Conservation (phyloP, 1,140 invertebrate genomes). For the Saxidomus purpurata region DNA sequence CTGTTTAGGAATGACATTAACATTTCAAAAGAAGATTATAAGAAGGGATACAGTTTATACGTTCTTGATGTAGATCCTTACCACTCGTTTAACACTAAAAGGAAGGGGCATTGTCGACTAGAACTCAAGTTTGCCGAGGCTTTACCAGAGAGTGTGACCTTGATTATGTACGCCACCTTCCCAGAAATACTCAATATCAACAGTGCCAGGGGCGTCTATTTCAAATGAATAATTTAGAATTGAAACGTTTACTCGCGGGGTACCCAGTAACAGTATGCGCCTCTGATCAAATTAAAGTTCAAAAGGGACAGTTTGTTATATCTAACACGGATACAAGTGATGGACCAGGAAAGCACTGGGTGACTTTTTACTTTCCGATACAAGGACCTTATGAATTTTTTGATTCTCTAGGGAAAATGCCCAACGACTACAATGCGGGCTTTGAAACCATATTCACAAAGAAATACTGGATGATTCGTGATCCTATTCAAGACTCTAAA, state of each 20-base stretch:
- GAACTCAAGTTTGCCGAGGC: constrained; percentile 26
- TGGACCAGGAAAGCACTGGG: constrained; percentile 19
- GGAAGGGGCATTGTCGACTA: constrained; percentile 4
- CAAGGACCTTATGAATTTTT: background rate
- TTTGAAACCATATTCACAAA: background rate
- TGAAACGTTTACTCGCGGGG: background rate
- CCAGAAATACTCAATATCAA: constrained; percentile 18
- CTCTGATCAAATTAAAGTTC: background rate
- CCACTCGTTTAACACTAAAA: constrained; percentile 9
- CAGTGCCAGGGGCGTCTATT: background rate
- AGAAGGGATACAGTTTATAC: constrained; percentile 26
- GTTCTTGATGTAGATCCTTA: background rate
- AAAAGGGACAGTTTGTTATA: constrained; percentile 8
- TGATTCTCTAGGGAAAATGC: background rate
- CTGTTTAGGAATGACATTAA: background rate
- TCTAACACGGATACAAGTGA: constrained; percentile 14
- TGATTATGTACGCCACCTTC: constrained; percentile 24
- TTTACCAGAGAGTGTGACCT: constrained; percentile 16
- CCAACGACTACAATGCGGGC: background rate
- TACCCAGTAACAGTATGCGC: constrained; percentile 6
- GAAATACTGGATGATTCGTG: background rate
- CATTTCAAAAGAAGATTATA: constrained; percentile 9
- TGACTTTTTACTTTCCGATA: background rate
- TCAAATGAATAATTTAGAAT: constrained; percentile 9
- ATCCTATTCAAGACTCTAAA: background rate